Conservation (phyloP, 2,888 invertebrate genomes). For the Gibbula magus region DNA sequence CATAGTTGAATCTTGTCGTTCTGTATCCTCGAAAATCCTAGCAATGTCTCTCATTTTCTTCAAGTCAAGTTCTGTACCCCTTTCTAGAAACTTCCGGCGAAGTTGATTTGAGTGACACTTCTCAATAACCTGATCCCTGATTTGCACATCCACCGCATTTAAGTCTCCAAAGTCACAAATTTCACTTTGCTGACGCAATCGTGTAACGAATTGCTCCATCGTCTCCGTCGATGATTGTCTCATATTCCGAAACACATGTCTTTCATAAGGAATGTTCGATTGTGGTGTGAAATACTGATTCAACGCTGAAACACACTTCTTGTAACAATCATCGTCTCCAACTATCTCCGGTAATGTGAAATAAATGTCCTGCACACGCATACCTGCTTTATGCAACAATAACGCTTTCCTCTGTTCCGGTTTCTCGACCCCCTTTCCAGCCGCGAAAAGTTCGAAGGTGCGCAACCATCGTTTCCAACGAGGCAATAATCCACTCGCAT, state of each 20-base stretch:
- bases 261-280: not conserved
- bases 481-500: too few relatives aligned
- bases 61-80: not conserved
- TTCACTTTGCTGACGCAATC: slow-evolving; percentile 12
- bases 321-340: not conserved
- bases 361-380: slow-evolving; percentile 21
- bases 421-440: slow-evolving; percentile 2
- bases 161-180: slow-evolving; percentile 25
- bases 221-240: not conserved
- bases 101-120: not conserved
- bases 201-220: slow-evolving; percentile 25
- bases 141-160: not conserved
- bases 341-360: not conserved
- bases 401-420: not conserved
- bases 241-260: slow-evolving; percentile 21
- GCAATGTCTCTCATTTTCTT: not conserved
- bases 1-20: slow-evolving; percentile 16
- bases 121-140: slow-evolving; percentile 25
- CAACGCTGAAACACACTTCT: not conserved
- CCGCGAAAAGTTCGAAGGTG: not conserved
- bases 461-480: too few relatives aligned
- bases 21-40: not conserved
- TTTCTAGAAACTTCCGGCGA: slow-evolving; percentile 21
- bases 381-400: slow-evolving; percentile 18
- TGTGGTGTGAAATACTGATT: slow-evolving; percentile 19